Base-by-base conservation (phyloP, 2,888 invertebrate species). In the Pardosa pseudoannulata region DNA sequence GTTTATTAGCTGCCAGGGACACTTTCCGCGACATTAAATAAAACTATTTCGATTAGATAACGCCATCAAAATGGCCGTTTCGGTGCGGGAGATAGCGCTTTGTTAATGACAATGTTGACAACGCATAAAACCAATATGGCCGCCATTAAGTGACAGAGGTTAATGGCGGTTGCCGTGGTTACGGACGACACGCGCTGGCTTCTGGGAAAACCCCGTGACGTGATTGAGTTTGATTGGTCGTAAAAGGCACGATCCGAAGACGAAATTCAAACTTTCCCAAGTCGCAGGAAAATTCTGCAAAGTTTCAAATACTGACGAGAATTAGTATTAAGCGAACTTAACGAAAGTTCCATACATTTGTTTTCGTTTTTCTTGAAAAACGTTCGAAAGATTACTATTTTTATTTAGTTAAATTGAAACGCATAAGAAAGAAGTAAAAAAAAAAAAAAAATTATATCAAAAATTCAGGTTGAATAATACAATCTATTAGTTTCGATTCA, bases 101-200 rank as follows among this genome's bases (percentile, higher is more conserved):
- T 86, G 85, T 79, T 86, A 86, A 86, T 74, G 85, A 74, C 85
- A 86, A 86, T 86, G 85, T 86, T 79, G 85, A 86, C 85, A 79
- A 79, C 85, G 79, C 70, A 79, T 86, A 86, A 86, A 79, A 79
- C 79, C 78, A 79, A 86, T 79, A 86, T 86, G 79, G 83, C 79
- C 74, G 79, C 72, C 85, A 73, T 85, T 85, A 83, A 79, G 78
- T 67, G 85, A 50, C 79, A 64, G 79, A 72, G 85, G 85, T 79
- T 85, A 85, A 85, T 85, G 85, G 85, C 79, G 39, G 85, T 85
- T 73, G 68, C 68, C 62, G 50, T 79, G 85, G 68, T 9, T n/a
- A 85, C 85, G n/a, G 27, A 16, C 46, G 50, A n/a, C 64, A 39
- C 71, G 76, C 75, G 46, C 36, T 46, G 64, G 23, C 67, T 74